Evolutionary conservation across 92 coral and sea anemone genomes (phyloP).

Genomic region (Galaxea fascicularis): DNA sequence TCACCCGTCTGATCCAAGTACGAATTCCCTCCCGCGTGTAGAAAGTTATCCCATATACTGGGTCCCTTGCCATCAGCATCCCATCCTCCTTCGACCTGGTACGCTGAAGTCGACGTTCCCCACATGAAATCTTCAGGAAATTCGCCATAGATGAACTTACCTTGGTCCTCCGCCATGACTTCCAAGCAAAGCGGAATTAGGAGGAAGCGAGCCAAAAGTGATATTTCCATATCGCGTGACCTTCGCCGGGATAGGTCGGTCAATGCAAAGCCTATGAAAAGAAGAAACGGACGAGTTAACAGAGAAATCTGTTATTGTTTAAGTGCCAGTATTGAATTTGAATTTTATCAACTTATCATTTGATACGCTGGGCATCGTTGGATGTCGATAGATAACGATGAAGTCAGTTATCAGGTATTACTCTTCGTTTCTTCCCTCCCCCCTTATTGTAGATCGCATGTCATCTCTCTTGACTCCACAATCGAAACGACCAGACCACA

Average conservation of each 20-base stretch:
- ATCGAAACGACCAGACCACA: too few species aligned
- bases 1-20: constrained; percentile 77
- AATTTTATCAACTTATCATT: too few species aligned
- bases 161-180: constrained; percentile 26
- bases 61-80: constrained; percentile 88
- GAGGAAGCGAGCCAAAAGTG: not conserved
- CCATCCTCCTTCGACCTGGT: constrained; percentile 96
- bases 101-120: constrained; percentile 93
- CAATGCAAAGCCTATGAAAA: too few species aligned
- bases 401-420: too few species aligned
- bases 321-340: too few species aligned
- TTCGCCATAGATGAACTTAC: constrained; percentile 50
- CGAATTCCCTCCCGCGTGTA: constrained; percentile 70
- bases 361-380: too few species aligned
- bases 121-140: constrained; percentile 91
- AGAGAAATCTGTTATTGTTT: too few species aligned
- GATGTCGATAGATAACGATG: too few species aligned
- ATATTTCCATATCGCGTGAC: constrained; percentile 25
- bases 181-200: not conserved
- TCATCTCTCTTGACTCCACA: too few species aligned
- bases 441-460: too few species aligned
- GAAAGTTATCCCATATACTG: constrained; percentile 85
- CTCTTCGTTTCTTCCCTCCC: too few species aligned
- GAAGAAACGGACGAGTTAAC: too few species aligned
- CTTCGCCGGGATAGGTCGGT: not conserved